A percentile compares a stretch with the other conserved stretches of the same genome.
Evolutionary conservation across 2,888 invertebrate genomes (phyloP).

Genomic region (Thereva nobilitata): DNA sequence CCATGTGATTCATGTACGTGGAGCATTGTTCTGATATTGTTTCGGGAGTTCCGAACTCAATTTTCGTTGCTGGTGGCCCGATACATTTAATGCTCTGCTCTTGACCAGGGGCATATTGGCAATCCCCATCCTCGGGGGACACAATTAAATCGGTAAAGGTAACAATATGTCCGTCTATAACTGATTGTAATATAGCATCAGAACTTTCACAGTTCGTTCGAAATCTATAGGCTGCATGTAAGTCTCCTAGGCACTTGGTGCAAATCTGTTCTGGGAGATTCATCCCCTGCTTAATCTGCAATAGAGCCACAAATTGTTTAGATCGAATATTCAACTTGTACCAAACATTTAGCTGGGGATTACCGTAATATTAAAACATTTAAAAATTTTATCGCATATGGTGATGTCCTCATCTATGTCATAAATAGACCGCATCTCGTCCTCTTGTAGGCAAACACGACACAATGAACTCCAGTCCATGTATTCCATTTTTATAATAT

Average conservation of each 20-base stretch:
- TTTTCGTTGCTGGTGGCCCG: too few relatives aligned
- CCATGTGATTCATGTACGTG: too few relatives aligned
- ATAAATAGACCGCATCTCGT: constrained; percentile 38
- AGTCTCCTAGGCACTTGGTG: constrained; percentile 39
- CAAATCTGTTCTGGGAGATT: constrained; percentile 44
- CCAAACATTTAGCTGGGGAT: too few relatives aligned
- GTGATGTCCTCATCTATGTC: constrained; percentile 35
- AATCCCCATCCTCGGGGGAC: too few relatives aligned
- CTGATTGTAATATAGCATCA: constrained; percentile 43
- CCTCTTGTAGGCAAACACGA: constrained; percentile 40
- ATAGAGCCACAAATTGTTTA: too few relatives aligned
- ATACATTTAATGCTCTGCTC: too few relatives aligned
- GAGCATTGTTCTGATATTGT: too few relatives aligned
- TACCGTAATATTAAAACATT: constrained; percentile 38
- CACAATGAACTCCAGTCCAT: constrained; percentile 40
- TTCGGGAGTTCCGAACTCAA: too few relatives aligned
- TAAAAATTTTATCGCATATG: constrained; percentile 38
- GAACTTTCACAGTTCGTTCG: constrained; percentile 43
- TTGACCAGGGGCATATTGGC: too few relatives aligned
- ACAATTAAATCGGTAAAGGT: too few relatives aligned
- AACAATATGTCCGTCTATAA: neutral
- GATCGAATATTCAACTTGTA: too few relatives aligned
- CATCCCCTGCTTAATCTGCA: neutral
- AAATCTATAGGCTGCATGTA: constrained; percentile 42
- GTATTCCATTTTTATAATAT: constrained; percentile 6